Evolutionary conservation across 2,888 invertebrate genomes (phyloP).

Genomic region (Ophonus ardosiacus): DNA sequence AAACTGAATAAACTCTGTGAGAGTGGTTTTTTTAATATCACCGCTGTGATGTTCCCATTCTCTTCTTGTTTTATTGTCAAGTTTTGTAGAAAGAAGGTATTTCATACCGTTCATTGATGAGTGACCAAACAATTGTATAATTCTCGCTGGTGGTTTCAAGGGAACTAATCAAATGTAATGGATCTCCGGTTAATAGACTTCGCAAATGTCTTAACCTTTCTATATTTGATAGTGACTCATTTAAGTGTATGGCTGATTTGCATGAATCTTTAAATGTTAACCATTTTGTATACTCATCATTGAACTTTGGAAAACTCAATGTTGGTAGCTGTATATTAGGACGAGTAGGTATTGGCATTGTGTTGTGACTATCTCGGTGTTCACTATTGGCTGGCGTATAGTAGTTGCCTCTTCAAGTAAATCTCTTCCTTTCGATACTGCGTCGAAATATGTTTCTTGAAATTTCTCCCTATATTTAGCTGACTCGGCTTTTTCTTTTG

Average conservation of each 20-base stretch:
- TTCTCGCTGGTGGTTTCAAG: neutral
- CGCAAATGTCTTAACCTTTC: conserved; percentile 19
- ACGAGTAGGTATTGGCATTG: too few species aligned
- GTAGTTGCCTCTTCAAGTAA: neutral
- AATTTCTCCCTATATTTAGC: neutral
- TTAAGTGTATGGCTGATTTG: neutral
- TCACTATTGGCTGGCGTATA: neutral
- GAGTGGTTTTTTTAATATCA: too few species aligned
- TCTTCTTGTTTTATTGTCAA: too few species aligned
- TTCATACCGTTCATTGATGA: neutral
- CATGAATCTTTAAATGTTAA: neutral
- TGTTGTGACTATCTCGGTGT: too few species aligned
- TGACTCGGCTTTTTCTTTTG: neutral
- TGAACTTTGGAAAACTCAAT: neutral
- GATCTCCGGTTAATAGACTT: neutral
- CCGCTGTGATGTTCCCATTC: too few species aligned
- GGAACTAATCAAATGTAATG: neutral
- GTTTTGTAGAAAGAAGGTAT: too few species aligned
- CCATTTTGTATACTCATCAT: neutral
- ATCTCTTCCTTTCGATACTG: neutral
- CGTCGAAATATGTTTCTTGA: neutral
- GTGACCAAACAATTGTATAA: neutral
- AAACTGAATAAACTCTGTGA: too few species aligned
- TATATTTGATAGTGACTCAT: neutral
- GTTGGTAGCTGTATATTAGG: neutral